Evolutionary conservation across 2,113 vertebrate species (phyloP), one percentile per base, ranked within the genome.

Genomic region (Podocnemis expansa): DNA sequence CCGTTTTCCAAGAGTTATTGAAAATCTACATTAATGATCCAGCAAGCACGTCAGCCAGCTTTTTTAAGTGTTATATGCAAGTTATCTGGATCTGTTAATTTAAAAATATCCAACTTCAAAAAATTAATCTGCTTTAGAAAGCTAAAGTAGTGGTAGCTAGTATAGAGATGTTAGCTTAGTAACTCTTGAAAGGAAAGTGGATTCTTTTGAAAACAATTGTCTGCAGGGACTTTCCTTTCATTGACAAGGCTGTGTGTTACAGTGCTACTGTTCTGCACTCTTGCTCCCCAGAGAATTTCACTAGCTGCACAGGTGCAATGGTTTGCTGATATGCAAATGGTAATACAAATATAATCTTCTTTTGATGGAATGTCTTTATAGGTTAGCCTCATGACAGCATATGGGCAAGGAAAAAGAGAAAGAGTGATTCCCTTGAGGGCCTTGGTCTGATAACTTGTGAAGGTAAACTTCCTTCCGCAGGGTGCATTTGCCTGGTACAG

Each of bases 291-390:
- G 88, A 93, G 94, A 91, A 25, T 87, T 87, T 16, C 6, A 10
- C 54, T 22, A 10, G 4, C 78, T n/a, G 83, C 93, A 93, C 94
- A 82, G 81, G 87, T 93, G 96, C n/a, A 45, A 85, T 21, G 85
- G 78, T 88, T 78, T 16, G 92, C 89, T 49, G 84, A 94, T 27
- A 97, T 97, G 96, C 96, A 97, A 97, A 97, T 97, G 41, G 0
- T 89, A 27, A 3, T 45, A 94, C 96, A 78, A 91, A 96, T 94
- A 84, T 96, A 97, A 86, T 94, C 81, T 41, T 3, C 67, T 49
- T 76, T 51, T 88, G 67, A 88, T 88, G 91, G 91, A 80, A 54
- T 21, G 85, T 78, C 81, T 75, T 21, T 38, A 27, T 19, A 81
- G 51, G 54, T 17, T 43, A 1, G 34, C 51, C 22, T n/a, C 34